phyloP scores from a whole-genome alignment of 2,797 vertebrate species.

The Eospalax fontanierii region DNA sequence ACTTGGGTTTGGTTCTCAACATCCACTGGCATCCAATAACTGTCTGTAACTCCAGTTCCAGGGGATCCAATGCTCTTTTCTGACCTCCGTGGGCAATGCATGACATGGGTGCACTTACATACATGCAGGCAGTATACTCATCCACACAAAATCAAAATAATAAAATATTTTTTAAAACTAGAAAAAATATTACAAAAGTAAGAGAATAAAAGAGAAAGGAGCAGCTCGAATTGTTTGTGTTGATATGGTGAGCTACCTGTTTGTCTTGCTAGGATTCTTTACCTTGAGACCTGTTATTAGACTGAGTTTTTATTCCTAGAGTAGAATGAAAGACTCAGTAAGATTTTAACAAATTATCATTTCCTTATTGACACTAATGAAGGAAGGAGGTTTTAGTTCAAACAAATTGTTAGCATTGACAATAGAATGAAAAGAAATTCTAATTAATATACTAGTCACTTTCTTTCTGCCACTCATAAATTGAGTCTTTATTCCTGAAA shows the following conservation, averaged over 20 bases:
- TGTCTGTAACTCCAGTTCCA: too few relatives aligned
- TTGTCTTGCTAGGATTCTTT: conserved; percentile 53
- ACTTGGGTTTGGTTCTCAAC: too few relatives aligned
- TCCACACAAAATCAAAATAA: background rate
- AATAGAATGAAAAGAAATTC: conserved; percentile 56
- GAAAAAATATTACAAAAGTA: background rate
- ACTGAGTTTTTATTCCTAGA: conserved; percentile 43
- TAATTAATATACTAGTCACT: conserved; percentile 47
- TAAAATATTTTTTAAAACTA: too few relatives aligned
- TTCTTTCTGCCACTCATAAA: background rate
- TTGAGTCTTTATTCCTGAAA: conserved; percentile 51
- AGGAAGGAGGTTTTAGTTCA: conserved; percentile 49
- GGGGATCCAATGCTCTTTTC: too few relatives aligned
- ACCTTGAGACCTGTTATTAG: conserved; percentile 60
- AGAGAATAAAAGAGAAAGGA: background rate
- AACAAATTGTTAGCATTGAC: conserved; percentile 55
- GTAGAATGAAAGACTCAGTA: conserved; percentile 54
- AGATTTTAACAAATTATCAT: conserved; percentile 73
- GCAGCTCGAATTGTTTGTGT: background rate
- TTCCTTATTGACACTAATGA: conserved; percentile 70
- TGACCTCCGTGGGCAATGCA: too few relatives aligned
- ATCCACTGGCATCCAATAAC: too few relatives aligned
- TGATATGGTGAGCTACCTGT: conserved; percentile 56
- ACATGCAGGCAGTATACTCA: too few relatives aligned
- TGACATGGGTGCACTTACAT: too few relatives aligned